phyloP scores from a whole-genome alignment of 2,888 invertebrate species.

The Periphyllus acericola region DNA sequence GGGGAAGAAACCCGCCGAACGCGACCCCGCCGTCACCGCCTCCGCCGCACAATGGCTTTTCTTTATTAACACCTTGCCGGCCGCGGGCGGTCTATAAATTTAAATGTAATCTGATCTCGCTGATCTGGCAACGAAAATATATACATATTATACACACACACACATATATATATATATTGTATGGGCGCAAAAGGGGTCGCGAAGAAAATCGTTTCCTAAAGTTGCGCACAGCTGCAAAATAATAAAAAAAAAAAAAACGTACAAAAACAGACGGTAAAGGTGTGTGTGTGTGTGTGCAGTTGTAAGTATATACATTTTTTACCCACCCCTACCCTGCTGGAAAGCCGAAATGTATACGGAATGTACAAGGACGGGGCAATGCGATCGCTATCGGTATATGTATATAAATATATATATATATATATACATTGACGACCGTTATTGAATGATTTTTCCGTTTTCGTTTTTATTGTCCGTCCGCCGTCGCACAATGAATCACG shows the following conservation, averaged over 20 bases:
- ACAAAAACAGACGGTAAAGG: conserved; percentile 46
- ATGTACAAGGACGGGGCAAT: background rate
- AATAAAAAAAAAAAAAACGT: background rate
- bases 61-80: conserved; percentile 60
- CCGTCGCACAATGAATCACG: conserved; percentile 17
- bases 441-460: conserved; percentile 57
- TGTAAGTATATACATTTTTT: background rate
- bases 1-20: background rate
- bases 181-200: conserved; percentile 36
- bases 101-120: conserved; percentile 60
- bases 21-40: conserved; percentile 5
- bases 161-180: background rate
- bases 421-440: conserved; percentile 26
- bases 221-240: conserved; percentile 47
- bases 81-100: conserved; percentile 61
- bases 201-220: conserved; percentile 58
- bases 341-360: conserved; percentile 40
- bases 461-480: conserved; percentile 22
- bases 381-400: too few species aligned
- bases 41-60: conserved; percentile 42
- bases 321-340: background rate
- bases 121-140: conserved; percentile 42
- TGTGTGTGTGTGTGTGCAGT: background rate
- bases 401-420: background rate
- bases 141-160: background rate